These are phyloP conservation scores for Etia nguti DNA, from an alignment of 2,113 vertebrate genomes.

Conservation along the genomic window DNA sequence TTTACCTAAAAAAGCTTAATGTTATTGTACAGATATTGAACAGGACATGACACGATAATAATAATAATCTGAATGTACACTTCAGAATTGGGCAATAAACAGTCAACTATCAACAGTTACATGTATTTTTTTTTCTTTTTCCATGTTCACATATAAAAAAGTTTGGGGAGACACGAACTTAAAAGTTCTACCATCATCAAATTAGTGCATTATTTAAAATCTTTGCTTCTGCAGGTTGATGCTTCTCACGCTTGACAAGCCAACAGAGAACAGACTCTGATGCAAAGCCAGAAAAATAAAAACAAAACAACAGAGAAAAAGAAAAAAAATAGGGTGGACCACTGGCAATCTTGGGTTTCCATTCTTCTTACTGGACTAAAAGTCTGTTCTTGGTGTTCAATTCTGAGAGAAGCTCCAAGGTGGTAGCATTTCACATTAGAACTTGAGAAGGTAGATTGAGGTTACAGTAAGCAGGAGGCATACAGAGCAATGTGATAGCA, in stretches of 20 bases:
- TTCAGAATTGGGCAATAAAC: conserved; percentile 77
- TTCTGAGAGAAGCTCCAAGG: conserved; percentile 65
- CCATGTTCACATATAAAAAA: conserved; percentile 70
- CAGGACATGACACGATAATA: conserved; percentile 72
- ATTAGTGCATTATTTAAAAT: conserved; percentile 64
- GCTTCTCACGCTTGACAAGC: conserved; percentile 36
- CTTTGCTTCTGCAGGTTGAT: conserved; percentile 31
- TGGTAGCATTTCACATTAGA: conserved; percentile 81
- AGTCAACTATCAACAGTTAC: conserved; percentile 75
- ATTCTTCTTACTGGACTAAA: conserved; percentile 67
- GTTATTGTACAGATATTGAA: conserved; percentile 75
- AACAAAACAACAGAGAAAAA: conserved; percentile 3
- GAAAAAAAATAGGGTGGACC: conserved; percentile 39
- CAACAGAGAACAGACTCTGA: conserved; percentile 47
- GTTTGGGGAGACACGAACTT: conserved; percentile 60
- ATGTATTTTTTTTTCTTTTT: conserved; percentile 63
- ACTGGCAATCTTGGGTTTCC: conserved; percentile 55
- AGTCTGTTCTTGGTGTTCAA: conserved; percentile 73
- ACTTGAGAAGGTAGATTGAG: conserved; percentile 82
- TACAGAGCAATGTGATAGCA: conserved; percentile 70
- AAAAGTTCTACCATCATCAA: conserved; percentile 59
- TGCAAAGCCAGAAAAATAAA: conserved; percentile 46
- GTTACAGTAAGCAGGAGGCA: conserved; percentile 81
- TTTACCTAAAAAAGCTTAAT: conserved; percentile 73
- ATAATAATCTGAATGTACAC: conserved; percentile 73